These are phyloP conservation scores for Anguilla anguilla DNA, from an alignment of 2,797 vertebrate species.

Conservation along the genomic window DNA sequence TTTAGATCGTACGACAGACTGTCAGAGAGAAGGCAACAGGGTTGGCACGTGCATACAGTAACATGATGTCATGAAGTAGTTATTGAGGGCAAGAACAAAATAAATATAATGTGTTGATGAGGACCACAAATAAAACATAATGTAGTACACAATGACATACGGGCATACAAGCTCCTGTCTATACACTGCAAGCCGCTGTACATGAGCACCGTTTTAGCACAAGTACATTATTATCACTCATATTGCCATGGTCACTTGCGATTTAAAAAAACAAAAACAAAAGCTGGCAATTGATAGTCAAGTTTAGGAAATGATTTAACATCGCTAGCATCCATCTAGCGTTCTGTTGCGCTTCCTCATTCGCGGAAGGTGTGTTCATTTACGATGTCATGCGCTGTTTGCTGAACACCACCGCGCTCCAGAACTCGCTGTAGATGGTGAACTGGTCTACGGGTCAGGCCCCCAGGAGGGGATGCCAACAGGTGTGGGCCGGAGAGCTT, in stretches of 20 bases:
- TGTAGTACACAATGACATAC: conserved; percentile 61
- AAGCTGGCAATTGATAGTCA: conserved; percentile 20
- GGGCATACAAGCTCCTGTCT: conserved; percentile 55
- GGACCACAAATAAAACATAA: conserved; percentile 46
- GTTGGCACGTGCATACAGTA: conserved; percentile 59
- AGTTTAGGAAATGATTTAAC: not conserved
- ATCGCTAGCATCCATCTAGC: not conserved
- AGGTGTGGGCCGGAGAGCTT: not conserved
- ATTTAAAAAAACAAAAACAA: conserved; percentile 25
- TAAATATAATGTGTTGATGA: conserved; percentile 32
- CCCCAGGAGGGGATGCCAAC: not conserved
- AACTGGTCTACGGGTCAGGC: not conserved
- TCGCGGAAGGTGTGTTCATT: not conserved
- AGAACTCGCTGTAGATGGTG: not conserved
- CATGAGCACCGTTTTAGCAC: conserved; percentile 53
- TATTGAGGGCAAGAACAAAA: conserved; percentile 49
- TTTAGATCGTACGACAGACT: not conserved
- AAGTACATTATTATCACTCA: conserved; percentile 14
- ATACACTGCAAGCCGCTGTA: conserved; percentile 55
- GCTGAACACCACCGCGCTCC: not conserved
- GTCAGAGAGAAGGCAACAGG: conserved; percentile 28
- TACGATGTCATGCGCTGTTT: not conserved
- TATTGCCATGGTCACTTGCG: conserved; percentile 32
- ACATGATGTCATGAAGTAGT: conserved; percentile 42
- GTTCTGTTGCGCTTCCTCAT: not conserved